A percentile compares a stretch with the other conserved stretches of the same genome.
Evolutionary conservation across 92 coral and sea anemone genomes (phyloP).

Genomic region (Phenganax stokvisi): DNA sequence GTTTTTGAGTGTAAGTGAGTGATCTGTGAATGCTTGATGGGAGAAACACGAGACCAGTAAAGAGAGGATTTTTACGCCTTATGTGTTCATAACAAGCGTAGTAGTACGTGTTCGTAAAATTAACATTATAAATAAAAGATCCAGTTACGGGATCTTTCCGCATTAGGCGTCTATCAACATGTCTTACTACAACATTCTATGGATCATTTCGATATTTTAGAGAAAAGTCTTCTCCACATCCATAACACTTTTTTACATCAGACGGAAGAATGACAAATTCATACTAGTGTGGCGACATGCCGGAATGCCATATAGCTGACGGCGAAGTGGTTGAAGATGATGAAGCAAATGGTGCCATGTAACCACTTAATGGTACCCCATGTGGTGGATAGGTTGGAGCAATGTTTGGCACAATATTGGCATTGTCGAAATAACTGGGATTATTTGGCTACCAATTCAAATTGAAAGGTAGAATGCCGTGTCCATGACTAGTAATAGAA

Average conservation of each 20-base stretch:
- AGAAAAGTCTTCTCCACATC: slow-evolving; percentile 47
- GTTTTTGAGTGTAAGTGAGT: too few relatives aligned
- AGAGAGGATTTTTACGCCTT: neutral
- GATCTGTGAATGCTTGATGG: too few relatives aligned
- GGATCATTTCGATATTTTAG: slow-evolving; percentile 26
- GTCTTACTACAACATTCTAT: slow-evolving; percentile 18
- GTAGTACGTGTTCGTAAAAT: neutral
- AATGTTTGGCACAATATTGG: too few relatives aligned
- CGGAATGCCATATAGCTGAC: neutral
- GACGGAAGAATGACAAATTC: slow-evolving; percentile 15
- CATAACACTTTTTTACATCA: slow-evolving; percentile 46
- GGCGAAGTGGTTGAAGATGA: neutral
- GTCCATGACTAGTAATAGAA: too few relatives aligned
- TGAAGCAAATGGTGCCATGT: too few relatives aligned
- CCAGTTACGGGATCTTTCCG: slow-evolving; percentile 21
- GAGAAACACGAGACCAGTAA: neutral
- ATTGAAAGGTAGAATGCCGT: neutral
- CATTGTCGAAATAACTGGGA: neutral
- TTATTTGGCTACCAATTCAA: too few relatives aligned
- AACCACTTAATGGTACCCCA: too few relatives aligned
- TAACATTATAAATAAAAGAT: slow-evolving; percentile 10
- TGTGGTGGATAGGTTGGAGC: too few relatives aligned
- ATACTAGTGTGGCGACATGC: neutral
- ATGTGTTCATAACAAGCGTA: neutral
- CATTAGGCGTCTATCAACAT: slow-evolving; percentile 34